Conservation (phyloP, 2,888 invertebrate genomes). For the Abscondita cerata region DNA sequence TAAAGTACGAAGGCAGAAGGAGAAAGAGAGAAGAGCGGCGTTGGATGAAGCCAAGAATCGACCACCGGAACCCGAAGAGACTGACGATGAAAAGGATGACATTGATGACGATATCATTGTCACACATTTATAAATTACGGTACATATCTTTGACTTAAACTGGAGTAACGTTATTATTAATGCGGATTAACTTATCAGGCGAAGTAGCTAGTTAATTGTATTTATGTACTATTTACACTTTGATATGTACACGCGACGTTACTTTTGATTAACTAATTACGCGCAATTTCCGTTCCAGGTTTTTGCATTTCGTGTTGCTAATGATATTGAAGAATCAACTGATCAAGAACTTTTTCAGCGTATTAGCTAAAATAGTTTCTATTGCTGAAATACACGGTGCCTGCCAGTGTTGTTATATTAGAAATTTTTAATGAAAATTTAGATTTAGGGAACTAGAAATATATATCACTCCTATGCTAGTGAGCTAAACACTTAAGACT, state of each 20-base stretch:
- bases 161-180: not conserved
- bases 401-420: slow-evolving; percentile 16
- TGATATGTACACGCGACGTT: not conserved
- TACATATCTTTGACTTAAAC: not conserved
- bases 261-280: not conserved
- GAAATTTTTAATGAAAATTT: slow-evolving; percentile 11
- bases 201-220: not conserved
- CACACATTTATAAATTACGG: slow-evolving; percentile 73
- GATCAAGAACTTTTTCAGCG: slow-evolving; percentile 11
- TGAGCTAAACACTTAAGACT: slow-evolving; percentile 26
- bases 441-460: slow-evolving; percentile 14
- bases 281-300: not conserved
- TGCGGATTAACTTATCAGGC: not conserved
- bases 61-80: slow-evolving; percentile 54
- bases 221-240: too few species aligned
- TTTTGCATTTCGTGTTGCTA: slow-evolving; percentile 3
- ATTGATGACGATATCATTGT: slow-evolving; percentile 88
- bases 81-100: slow-evolving; percentile 85
- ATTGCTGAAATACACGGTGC: slow-evolving; percentile 17
- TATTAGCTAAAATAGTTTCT: slow-evolving; percentile 7
- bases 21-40: slow-evolving; percentile 67
- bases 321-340: slow-evolving; percentile 6
- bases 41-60: slow-evolving; percentile 67
- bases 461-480: slow-evolving; percentile 25
- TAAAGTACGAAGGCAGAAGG: slow-evolving; percentile 79